Conservation (phyloP, 2,888 invertebrate species). For the Drymonia ruficornis region DNA sequence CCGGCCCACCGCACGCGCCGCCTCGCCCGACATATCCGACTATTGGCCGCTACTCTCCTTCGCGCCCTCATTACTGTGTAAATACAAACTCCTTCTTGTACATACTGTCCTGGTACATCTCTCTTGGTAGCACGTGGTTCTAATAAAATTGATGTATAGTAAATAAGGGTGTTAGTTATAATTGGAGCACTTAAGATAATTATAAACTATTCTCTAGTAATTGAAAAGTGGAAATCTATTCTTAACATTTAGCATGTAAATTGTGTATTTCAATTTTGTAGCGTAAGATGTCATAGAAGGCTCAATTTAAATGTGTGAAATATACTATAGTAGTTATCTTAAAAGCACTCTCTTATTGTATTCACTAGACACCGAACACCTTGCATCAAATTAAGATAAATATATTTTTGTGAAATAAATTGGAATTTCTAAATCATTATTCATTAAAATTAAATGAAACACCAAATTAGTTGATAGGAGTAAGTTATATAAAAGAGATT, state of each 20-base stretch:
- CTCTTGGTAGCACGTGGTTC: conserved; percentile 34
- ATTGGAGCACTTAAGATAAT: conserved; percentile 14
- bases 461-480: conserved; percentile 42
- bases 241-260: conserved; percentile 25
- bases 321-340: conserved; percentile 22
- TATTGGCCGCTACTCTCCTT: conserved; percentile 45
- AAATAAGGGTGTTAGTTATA: conserved; percentile 9
- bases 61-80: conserved; percentile 43
- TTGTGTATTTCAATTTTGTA: conserved; percentile 36
- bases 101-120: conserved; percentile 28
- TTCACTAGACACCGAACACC: conserved; percentile 26
- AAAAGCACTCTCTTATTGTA: conserved; percentile 28
- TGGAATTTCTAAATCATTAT: conserved; percentile 30
- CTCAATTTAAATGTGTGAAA: conserved; percentile 63
- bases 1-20: conserved; percentile 13
- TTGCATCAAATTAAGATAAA: conserved; percentile 28
- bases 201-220: conserved; percentile 26
- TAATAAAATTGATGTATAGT: conserved; percentile 30
- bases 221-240: conserved; percentile 22
- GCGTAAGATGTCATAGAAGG: conserved; percentile 53
- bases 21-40: conserved; percentile 53
- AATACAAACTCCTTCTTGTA: conserved; percentile 32
- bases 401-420: conserved; percentile 55
- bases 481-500: conserved; percentile 23
- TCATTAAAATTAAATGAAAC: conserved; percentile 38